Evolutionary conservation across 2,113 vertebrate species (phyloP).

Genomic region (Hypanus sabinus): DNA sequence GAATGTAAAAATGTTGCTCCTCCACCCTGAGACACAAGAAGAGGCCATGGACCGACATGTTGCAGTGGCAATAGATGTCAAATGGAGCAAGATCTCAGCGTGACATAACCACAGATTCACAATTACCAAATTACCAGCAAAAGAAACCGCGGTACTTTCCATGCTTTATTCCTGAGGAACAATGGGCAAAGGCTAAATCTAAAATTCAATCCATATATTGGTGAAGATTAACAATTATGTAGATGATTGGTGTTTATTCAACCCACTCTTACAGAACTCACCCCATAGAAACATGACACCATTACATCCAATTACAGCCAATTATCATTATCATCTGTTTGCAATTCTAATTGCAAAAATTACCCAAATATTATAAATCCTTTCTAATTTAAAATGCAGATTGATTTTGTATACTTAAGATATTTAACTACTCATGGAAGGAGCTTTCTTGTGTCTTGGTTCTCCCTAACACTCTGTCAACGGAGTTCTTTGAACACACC

Average conservation of each 20-base stretch:
- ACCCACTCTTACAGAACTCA: not conserved
- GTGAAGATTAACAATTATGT: conserved; percentile 12
- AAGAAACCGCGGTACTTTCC: not conserved
- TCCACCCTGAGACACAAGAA: too few species aligned
- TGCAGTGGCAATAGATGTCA: not conserved
- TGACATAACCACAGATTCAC: not conserved
- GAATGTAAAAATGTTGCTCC: too few species aligned
- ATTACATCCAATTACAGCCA: conserved; percentile 19
- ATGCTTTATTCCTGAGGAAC: not conserved
- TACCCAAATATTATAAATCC: conserved; percentile 18
- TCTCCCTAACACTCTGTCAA: not conserved
- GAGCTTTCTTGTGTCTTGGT: not conserved
- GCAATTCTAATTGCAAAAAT: conserved; percentile 29
- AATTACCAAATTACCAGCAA: not conserved
- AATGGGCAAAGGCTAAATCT: not conserved
- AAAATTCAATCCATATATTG: not conserved
- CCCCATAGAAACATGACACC: not conserved
- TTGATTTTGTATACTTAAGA: not conserved
- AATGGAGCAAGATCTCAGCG: not conserved
- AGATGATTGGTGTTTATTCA: not conserved
- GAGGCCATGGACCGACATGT: too few species aligned
- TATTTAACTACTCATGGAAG: not conserved
- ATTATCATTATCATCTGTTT: conserved; percentile 6
- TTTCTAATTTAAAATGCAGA: not conserved
- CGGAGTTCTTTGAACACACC: not conserved